Conservation (phyloP, 2,797 vertebrate species). For the Aselliscus stoliczkanus region DNA sequence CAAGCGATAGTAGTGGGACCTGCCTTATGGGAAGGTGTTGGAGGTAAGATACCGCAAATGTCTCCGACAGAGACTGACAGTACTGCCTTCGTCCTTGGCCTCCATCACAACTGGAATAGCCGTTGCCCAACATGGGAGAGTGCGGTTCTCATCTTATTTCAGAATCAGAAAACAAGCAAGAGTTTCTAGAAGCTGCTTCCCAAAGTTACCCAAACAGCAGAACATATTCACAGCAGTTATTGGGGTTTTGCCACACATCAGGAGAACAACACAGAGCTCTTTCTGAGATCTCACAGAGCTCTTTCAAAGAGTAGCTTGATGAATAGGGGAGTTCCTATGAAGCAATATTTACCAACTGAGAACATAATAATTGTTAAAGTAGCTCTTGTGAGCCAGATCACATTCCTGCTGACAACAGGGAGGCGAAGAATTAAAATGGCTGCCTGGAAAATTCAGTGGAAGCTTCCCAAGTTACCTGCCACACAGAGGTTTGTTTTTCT, state of each 20-base stretch:
- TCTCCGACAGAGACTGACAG: background rate
- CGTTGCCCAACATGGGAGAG: background rate
- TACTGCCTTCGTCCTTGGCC: background rate
- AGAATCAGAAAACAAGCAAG: background rate
- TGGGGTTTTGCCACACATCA: slow-evolving; percentile 8
- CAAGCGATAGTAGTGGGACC: background rate
- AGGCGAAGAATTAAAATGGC: slow-evolving; percentile 1
- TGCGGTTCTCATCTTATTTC: background rate
- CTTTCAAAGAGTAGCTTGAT: slow-evolving; percentile 36
- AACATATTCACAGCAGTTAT: background rate
- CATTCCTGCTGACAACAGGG: background rate
- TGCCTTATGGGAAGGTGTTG: background rate
- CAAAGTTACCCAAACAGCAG: slow-evolving; percentile 24
- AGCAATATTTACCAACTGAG: slow-evolving; percentile 22
- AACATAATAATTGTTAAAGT: slow-evolving; percentile 37
- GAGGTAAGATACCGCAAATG: background rate
- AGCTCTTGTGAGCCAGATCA: slow-evolving; percentile 24
- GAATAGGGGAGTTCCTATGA: slow-evolving; percentile 31
- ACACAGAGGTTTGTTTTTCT: slow-evolving; percentile 32
- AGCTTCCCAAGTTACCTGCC: background rate
- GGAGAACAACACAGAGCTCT: background rate
- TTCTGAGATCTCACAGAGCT: slow-evolving; percentile 20
- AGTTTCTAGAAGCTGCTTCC: background rate
- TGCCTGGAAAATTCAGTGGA: slow-evolving; percentile 30
- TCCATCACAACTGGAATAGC: background rate